These are phyloP conservation scores for Muscicapa comitata DNA, from an alignment of 2,797 vertebrate genomes.

Conservation along the genomic window DNA sequence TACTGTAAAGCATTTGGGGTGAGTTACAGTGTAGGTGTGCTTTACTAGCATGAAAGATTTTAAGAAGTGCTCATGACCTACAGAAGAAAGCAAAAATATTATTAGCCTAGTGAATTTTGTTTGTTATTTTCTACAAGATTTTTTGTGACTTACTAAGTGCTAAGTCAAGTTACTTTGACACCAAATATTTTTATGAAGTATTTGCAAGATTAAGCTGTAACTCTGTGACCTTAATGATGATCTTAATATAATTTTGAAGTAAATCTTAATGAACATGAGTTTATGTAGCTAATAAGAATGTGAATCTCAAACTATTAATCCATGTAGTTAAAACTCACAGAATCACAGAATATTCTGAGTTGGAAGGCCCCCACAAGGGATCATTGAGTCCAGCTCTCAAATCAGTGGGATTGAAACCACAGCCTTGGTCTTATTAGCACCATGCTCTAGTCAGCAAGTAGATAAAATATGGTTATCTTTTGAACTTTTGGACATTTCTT, in stretches of 20 bases:
- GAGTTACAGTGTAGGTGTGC: neutral
- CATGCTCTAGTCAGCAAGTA: neutral
- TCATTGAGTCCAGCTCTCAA: rapidly evolving
- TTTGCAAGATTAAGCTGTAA: neutral
- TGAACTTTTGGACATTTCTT: neutral
- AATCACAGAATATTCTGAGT: neutral
- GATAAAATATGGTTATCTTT: neutral
- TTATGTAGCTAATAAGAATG: constrained; percentile 1
- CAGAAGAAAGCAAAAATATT: neutral
- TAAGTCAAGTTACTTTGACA: neutral
- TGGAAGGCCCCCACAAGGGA: neutral
- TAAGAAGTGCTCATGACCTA: neutral
- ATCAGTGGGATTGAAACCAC: rapidly evolving
- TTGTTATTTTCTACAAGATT: neutral
- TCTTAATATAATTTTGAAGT: neutral
- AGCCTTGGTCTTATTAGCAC: no score
- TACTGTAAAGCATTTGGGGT: neutral
- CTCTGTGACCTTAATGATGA: neutral
- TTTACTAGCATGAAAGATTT: neutral
- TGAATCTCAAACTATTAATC: neutral
- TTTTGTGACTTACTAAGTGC: neutral
- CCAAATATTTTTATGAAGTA: neutral
- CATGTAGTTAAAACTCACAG: neutral
- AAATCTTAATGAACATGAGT: neutral
- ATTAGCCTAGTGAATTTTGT: neutral